phyloP scores from a whole-genome alignment of 2,797 vertebrate genomes.

The Botia kubotai region DNA sequence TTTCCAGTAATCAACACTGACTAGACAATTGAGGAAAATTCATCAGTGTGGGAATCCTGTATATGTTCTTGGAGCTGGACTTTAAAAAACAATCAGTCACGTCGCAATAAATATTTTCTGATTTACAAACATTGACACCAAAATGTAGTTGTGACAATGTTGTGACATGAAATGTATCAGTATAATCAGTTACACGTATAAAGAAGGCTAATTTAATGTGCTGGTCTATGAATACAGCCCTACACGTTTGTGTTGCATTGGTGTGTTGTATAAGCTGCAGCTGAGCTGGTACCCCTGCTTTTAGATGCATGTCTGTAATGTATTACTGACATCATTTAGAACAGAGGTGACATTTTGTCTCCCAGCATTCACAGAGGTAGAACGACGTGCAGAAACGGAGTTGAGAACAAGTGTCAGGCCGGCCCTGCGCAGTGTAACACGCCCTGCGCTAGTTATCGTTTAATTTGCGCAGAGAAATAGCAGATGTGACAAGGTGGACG shows the following conservation, averaged over 20 bases:
- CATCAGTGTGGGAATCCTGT: too few species aligned
- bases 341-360: conserved; percentile 15
- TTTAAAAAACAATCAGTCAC: too few species aligned
- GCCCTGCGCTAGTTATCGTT: conserved; percentile 60
- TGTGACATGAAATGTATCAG: too few species aligned
- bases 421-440: conserved; percentile 44
- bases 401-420: conserved; percentile 36
- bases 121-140: too few species aligned
- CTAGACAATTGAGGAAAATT: too few species aligned
- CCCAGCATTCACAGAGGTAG: conserved; percentile 23
- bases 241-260: neutral
- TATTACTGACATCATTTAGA: conserved; percentile 65
- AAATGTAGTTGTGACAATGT: too few species aligned
- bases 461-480: conserved; percentile 57
- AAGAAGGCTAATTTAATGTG: neutral
- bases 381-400: conserved; percentile 21
- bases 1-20: too few species aligned
- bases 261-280: neutral
- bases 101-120: too few species aligned
- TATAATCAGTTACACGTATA: neutral
- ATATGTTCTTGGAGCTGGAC: too few species aligned
- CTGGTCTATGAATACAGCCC: neutral
- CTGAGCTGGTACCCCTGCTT: neutral
- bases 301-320: conserved; percentile 65
- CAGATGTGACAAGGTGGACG: conserved; percentile 58